Percentiles rank a stretch among this genome's conserved stretches.
Evolutionary conservation across 1,140 invertebrate species (phyloP).

Genomic region (Bombyx mandarina): DNA sequence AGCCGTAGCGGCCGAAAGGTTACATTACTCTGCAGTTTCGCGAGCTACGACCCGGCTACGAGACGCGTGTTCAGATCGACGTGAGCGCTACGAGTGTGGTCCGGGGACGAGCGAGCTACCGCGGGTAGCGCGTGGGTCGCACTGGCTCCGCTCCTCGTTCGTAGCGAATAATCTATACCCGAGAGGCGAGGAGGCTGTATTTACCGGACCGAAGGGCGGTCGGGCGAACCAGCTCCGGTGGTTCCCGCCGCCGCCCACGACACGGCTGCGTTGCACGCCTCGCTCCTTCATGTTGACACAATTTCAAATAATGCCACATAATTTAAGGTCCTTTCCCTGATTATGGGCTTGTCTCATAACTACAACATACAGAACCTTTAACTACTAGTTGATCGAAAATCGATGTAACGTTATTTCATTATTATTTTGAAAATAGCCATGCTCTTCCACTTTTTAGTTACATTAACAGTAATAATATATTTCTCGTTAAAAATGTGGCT

Average conservation of each 20-base stretch:
- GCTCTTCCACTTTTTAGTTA: too few species aligned
- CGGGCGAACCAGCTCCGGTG: slow-evolving; percentile 43
- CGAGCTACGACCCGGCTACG: slow-evolving; percentile 23
- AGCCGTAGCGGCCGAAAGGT: slow-evolving; percentile 37
- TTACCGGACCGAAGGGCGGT: slow-evolving; percentile 56
- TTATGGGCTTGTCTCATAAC: too few species aligned
- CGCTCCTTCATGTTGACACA: slow-evolving; percentile 52
- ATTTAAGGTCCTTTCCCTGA: slow-evolving; percentile 15
- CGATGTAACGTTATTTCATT: too few species aligned
- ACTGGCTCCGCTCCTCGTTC: slow-evolving; percentile 49
- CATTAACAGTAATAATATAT: too few species aligned
- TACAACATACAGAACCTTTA: too few species aligned
- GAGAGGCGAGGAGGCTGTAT: slow-evolving; percentile 57
- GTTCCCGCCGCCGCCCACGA: slow-evolving; percentile 30
- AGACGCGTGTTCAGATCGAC: slow-evolving; percentile 20
- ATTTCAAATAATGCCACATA: slow-evolving; percentile 57
- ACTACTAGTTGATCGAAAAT: too few species aligned
- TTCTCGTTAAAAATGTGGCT: too few species aligned
- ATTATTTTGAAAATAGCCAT: too few species aligned
- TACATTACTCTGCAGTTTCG: slow-evolving; percentile 27
- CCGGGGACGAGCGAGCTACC: slow-evolving; percentile 30
- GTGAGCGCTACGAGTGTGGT: slow-evolving; percentile 13
- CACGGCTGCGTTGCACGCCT: slow-evolving; percentile 26
- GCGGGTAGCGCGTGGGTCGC: slow-evolving; percentile 55
- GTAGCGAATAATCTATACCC: slow-evolving; percentile 62